A percentile compares a stretch with the other conserved stretches of the same genome.
Conservation (phyloP, 2,797 vertebrate genomes). For the Microctenopoma steveboyesi region DNA sequence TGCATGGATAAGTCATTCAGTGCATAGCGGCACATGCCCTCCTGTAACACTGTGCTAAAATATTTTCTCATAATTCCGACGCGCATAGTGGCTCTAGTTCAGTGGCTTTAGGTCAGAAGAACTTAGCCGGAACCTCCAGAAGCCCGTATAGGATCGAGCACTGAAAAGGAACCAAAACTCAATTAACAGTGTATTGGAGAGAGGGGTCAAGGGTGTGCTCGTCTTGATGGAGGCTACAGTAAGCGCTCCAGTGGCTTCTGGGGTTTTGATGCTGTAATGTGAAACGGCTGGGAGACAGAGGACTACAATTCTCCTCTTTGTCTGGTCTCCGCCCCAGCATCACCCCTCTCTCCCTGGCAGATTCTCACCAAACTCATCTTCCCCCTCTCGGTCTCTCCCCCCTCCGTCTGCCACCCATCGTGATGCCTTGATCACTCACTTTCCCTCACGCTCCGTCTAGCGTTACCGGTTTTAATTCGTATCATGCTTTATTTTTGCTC, state of each 20-base stretch:
- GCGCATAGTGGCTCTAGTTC: slow-evolving; percentile 57
- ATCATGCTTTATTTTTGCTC: slow-evolving; percentile 35
- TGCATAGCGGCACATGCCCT: slow-evolving; percentile 41
- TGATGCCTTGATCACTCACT: slow-evolving; percentile 54
- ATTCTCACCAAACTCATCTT: slow-evolving; percentile 72
- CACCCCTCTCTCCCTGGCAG: slow-evolving; percentile 64
- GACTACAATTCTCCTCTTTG: slow-evolving; percentile 79
- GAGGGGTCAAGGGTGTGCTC: slow-evolving; percentile 77
- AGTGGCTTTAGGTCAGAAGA: slow-evolving; percentile 63
- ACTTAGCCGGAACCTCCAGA: slow-evolving; percentile 41
- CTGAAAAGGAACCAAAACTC: slow-evolving; percentile 81
- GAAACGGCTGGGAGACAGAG: slow-evolving; percentile 77
- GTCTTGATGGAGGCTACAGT: slow-evolving; percentile 82
- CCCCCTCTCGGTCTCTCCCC: slow-evolving; percentile 57
- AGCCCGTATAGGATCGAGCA: slow-evolving; percentile 71
- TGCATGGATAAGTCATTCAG: slow-evolving; percentile 36
- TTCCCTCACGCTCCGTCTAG: slow-evolving; percentile 43
- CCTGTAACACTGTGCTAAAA: slow-evolving; percentile 25
- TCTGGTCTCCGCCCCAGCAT: slow-evolving; percentile 58
- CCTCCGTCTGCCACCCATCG: slow-evolving; percentile 68
- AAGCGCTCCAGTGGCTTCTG: slow-evolving; percentile 79
- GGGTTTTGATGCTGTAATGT: slow-evolving; percentile 84
- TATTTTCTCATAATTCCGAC: slow-evolving; percentile 61
- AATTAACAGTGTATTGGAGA: slow-evolving; percentile 73
- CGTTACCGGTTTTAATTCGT: slow-evolving; percentile 48